Base-by-base conservation (phyloP, 2,113 vertebrate species). In the Circaetus cinerascens region DNA sequence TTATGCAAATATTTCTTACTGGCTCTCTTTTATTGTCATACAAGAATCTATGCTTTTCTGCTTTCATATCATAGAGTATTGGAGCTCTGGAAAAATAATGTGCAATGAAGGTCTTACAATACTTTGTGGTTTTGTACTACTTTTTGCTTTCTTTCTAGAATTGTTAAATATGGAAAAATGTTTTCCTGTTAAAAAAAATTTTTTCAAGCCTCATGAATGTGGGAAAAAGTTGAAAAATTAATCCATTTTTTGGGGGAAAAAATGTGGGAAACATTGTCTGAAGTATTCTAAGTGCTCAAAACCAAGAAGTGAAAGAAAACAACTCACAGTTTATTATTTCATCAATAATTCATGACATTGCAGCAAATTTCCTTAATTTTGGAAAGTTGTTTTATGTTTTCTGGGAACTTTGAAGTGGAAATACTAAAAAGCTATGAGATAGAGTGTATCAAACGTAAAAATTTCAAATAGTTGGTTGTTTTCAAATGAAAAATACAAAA, bases 181-280 rank as follows among this genome's bases (percentile, higher is more conserved):
- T 53, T 73, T 91, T 67, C 16, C 32, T 32, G 6, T 32, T 76
- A 30, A 51, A 53, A 53, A 51, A 79, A 85, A 50, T 13, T 20
- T 5, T 30, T 88, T 86, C 34, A 63, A 40, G 9, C 7, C 15
- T 43, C 23, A 46, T 34, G 11, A 77, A 48, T 27, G 2, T 13
- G 12, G 10, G 7, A 1, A 67, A 80, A 75, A 27, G 5, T 4
- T 50, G 46, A 15, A 60, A 63, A 91, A 77, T 50, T 0, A 76
- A 46, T n/a, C 19, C 0, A 25, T 55, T 3, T 51, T 3, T 6
- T 6, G 27, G 5, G 10, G 15, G 9, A 2, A 34, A 55, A 53
- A 40, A 53, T 12, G 5, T 36, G 4, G 11, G 22, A 80, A 51
- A 62, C 1, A 40, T 41, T 59, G 34, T 60, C 9, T 56, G 17